Conservation (phyloP, 2,113 vertebrate species). For the Cervus canadensis region DNA sequence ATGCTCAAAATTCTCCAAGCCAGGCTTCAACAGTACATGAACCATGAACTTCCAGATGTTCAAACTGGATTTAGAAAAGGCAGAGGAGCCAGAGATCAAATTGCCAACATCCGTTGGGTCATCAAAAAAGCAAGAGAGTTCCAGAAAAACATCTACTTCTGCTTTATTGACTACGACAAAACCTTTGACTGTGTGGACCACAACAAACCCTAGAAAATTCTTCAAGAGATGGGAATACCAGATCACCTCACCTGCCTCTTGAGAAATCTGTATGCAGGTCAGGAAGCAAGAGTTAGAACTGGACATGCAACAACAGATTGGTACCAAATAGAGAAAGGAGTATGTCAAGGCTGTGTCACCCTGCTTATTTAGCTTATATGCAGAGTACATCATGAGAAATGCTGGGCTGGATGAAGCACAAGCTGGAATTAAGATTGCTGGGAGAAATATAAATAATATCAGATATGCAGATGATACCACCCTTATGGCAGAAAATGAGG, state of each 20-base stretch:
- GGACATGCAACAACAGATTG: not conserved
- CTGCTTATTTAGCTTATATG: not conserved
- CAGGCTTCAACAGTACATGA: not conserved
- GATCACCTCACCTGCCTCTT: not conserved
- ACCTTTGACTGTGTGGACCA: not conserved
- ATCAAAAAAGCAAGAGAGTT: not conserved
- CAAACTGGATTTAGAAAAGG: not conserved
- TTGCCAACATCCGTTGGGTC: not conserved
- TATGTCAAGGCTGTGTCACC: not conserved
- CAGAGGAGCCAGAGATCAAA: not conserved
- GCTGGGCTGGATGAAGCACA: not conserved
- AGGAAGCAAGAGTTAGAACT: not conserved
- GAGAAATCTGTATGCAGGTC: not conserved
- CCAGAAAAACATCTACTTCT: not conserved
- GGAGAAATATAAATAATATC: not conserved
- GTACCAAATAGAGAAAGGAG: not conserved
- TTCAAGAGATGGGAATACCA: not conserved
- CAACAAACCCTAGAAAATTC: not conserved
- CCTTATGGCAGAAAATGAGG: not conserved
- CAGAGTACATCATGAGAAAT: not conserved
- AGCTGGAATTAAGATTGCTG: not conserved
- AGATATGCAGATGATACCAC: not conserved
- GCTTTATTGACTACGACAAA: not conserved
- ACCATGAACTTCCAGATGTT: not conserved
- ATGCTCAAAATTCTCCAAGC: not conserved